These are phyloP conservation scores for Corythornis vintsioides DNA, from an alignment of 2,113 vertebrate genomes.

Conservation along the genomic window DNA sequence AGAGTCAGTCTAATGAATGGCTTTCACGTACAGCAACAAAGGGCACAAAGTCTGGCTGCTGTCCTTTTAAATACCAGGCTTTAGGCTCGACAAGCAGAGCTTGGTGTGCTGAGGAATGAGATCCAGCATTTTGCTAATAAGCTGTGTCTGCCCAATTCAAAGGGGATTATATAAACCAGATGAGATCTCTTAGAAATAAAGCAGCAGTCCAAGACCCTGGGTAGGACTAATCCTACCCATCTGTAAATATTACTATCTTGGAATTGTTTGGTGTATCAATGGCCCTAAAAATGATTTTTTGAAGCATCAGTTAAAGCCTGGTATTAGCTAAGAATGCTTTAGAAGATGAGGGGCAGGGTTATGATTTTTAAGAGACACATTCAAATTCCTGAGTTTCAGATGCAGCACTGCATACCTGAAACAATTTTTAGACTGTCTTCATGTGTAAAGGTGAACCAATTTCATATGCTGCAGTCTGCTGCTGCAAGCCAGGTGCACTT, in stretches of 20 bases:
- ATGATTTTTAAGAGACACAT: not conserved
- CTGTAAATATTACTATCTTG: not conserved
- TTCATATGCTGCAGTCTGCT: not conserved
- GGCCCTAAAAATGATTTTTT: not conserved
- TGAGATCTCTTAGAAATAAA: not conserved
- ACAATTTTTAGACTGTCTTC: not conserved
- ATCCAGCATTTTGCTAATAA: not conserved
- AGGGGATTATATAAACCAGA: not conserved
- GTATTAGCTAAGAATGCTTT: not conserved
- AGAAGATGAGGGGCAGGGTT: not conserved
- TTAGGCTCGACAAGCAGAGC: not conserved
- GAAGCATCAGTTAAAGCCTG: not conserved
- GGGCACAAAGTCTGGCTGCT: not conserved
- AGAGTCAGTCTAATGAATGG: constrained; percentile 21
- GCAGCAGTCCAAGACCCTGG: not conserved
- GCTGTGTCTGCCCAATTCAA: not conserved
- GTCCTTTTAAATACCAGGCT: not conserved
- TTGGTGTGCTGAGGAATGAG: not conserved
- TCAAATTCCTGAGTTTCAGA: not conserved
- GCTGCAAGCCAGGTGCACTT: not conserved
- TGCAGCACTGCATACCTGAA: not conserved
- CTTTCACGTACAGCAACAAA: constrained; percentile 30
- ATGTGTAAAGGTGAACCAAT: not conserved
- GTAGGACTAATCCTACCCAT: not conserved
- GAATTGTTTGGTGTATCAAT: not conserved